Base-by-base conservation (phyloP, 2,888 invertebrate genomes). In the Amiota communis region DNA sequence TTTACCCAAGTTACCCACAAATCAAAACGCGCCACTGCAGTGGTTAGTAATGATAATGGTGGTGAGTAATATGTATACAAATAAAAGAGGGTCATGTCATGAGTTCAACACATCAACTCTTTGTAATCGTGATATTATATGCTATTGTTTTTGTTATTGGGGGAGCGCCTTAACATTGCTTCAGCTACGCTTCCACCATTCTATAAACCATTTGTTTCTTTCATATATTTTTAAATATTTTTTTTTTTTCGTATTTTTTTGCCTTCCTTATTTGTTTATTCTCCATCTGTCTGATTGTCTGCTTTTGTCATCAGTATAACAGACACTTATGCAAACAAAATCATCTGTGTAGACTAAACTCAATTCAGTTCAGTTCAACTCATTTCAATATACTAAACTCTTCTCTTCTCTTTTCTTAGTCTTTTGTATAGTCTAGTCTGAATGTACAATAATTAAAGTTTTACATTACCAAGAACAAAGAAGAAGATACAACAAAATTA, bases 401-500 rank as follows among this genome's bases (percentile, higher is more conserved):
- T 6, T 36, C 36, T 36, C 36, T 6, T 36, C 23, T 23, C 23
- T 36, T 36, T 36, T 36, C 36, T 36, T 36, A 36, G 36, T 36
- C 36, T 36, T 6, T 6, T 36, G 36, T 6, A 2, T 36, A 36
- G 36, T 36, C 6, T 13, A 8, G 48, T 15, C 17, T 15, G 65
- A 2, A 10, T 15, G 65, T 65, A n/a, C n/a, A n/a, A n/a, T n/a
- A 65, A 65, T 65, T 65, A 65, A 65, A 47, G 64, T 64, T 64
- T 8, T 8, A n/a, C 53, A 64, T n/a, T 12, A 6, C 8, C 0
- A 6, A 2, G 6, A 46, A 63, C 0, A 2, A 36, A 46, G 46
- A 63, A 46, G 46, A 63, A 36, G n/a, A 63, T 15, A 59, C 11
- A 59, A 12, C 23, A 63, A 46, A 63, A 46, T n/a, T 46, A 63